These are phyloP conservation scores for Anastrepha ludens DNA, from an alignment of 1,140 invertebrate species.

Conservation along the genomic window DNA sequence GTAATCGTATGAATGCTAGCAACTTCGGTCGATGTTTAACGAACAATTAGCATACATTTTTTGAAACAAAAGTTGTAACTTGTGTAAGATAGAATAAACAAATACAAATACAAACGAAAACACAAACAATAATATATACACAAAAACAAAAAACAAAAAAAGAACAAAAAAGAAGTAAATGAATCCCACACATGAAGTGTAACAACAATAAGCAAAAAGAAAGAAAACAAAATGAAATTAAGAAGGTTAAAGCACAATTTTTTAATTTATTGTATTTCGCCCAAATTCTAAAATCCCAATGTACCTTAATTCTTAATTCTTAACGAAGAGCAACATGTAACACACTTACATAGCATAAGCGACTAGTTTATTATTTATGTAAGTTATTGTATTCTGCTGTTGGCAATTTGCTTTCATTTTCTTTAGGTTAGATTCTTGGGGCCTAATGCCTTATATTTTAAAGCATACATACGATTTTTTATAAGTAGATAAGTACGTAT, in stretches of 20 bases:
- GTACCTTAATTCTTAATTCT: slow-evolving; percentile 38
- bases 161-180: slow-evolving; percentile 33
- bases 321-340: not conserved
- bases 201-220: too few relatives aligned
- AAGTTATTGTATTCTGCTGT: not conserved
- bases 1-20: not conserved
- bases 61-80: slow-evolving; percentile 32
- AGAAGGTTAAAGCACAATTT: too few relatives aligned
- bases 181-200: not conserved
- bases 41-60: slow-evolving; percentile 20
- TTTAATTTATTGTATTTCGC: not conserved
- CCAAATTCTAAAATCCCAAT: slow-evolving; percentile 37
- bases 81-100: slow-evolving; percentile 30
- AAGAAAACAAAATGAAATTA: too few relatives aligned
- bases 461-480: not conserved
- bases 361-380: not conserved
- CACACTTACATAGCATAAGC: not conserved
- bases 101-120: not conserved
- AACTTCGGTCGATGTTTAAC: slow-evolving; percentile 3
- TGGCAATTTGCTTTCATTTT: not conserved
- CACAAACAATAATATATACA: slow-evolving; percentile 34
- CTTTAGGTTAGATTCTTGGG: not conserved
- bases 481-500: not conserved
- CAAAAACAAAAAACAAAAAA: slow-evolving; percentile 23
- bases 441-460: not conserved